A percentile compares a stretch with the other conserved stretches of the same genome.
phyloP scores from a whole-genome alignment of 2,888 invertebrate species.

The Eupithecia vulgata region DNA sequence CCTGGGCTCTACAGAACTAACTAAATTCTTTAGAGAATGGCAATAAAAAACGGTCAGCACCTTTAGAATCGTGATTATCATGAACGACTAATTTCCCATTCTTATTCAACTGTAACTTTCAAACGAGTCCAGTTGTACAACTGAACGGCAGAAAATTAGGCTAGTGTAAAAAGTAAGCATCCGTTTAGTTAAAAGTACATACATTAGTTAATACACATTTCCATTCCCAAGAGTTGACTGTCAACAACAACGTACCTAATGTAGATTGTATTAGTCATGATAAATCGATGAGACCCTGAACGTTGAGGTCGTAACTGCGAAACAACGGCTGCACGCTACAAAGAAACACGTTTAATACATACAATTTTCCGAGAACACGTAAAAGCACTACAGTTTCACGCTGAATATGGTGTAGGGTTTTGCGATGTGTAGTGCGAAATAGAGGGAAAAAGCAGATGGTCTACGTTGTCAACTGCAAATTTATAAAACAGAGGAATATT shows the following conservation, averaged over 20 bases:
- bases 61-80: background rate
- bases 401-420: slow-evolving; percentile 22
- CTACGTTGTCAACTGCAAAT: background rate
- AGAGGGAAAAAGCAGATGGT: background rate
- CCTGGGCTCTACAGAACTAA: background rate
- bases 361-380: slow-evolving; percentile 44
- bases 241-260: background rate
- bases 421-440: background rate
- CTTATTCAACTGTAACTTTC: background rate
- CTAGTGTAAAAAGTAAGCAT: background rate
- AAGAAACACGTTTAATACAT: slow-evolving; percentile 32
- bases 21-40: background rate
- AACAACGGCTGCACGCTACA: slow-evolving; percentile 29
- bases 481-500: background rate
- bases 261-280: slow-evolving; percentile 5
- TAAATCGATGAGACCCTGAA: slow-evolving; percentile 23
- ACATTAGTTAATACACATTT: background rate
- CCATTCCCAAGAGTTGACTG: background rate
- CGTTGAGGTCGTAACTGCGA: slow-evolving; percentile 23
- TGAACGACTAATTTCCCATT: background rate
- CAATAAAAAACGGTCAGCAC: background rate
- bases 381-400: slow-evolving; percentile 51
- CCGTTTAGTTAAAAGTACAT: background rate
- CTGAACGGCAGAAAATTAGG: background rate
- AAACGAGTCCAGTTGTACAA: background rate